A percentile compares a stretch with the other conserved stretches of the same genome.
Conservation (phyloP, 2,797 vertebrate species). For the Phalloptychus januarius region DNA sequence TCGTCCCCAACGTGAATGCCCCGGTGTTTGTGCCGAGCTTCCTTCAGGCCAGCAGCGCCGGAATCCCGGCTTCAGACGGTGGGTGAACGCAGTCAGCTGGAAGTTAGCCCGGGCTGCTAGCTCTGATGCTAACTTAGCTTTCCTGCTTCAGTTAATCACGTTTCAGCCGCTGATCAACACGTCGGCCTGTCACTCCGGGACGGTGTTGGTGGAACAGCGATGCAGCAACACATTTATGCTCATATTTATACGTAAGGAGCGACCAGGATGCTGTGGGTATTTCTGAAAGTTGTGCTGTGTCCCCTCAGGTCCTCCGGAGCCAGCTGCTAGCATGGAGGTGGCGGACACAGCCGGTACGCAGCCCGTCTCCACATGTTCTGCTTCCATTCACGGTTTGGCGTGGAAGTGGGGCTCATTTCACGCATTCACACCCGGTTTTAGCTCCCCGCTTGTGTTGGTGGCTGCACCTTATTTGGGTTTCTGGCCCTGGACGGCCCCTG, state of each 20-base stretch:
- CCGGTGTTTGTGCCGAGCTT: constrained; percentile 94
- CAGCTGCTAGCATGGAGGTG: constrained; percentile 92
- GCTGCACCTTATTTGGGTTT: constrained; percentile 48
- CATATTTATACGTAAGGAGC: not conserved
- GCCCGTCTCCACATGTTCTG: constrained; percentile 1
- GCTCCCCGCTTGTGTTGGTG: not conserved
- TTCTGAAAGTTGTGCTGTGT: constrained; percentile 60
- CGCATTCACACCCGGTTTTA: not conserved
- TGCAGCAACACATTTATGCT: not conserved
- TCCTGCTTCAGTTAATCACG: constrained; percentile 13
- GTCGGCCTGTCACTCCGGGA: constrained; percentile 29
- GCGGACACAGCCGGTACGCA: constrained; percentile 90
- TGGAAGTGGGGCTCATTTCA: constrained; percentile 14
- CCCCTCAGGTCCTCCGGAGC: constrained; percentile 85
- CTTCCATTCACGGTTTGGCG: constrained; percentile 6
- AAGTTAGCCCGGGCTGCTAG: constrained; percentile 72
- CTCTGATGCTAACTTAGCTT: constrained; percentile 72
- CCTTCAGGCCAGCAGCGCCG: constrained; percentile 73
- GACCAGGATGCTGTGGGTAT: constrained; percentile 20
- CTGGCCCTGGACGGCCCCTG: constrained; percentile 41
- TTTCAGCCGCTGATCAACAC: constrained; percentile 58
- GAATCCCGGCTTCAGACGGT: constrained; percentile 76
- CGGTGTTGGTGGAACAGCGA: not conserved
- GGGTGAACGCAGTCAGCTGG: constrained; percentile 50
- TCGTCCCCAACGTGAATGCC: constrained; percentile 93